Percentiles rank a stretch among this genome's conserved stretches.
phyloP scores from a whole-genome alignment of 2,113 vertebrate species.

The Datnioides undecimradiatus region DNA sequence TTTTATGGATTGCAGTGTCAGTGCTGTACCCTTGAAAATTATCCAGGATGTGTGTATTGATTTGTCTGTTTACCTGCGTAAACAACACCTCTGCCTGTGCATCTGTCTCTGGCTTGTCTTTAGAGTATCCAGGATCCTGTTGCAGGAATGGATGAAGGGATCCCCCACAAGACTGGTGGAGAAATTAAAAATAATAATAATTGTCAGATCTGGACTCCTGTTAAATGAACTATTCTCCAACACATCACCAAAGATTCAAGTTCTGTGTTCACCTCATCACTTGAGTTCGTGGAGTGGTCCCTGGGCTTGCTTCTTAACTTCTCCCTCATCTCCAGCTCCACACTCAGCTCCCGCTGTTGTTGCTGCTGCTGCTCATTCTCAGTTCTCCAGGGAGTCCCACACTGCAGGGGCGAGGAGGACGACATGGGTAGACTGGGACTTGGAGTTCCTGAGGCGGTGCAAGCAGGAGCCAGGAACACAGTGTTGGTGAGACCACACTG shows the following conservation, averaged over 20 bases:
- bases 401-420: slow-evolving; percentile 78
- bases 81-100: slow-evolving; percentile 74
- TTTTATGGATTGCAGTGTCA: background rate
- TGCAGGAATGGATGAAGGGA: slow-evolving; percentile 87
- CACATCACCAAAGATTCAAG: background rate
- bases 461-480: slow-evolving; percentile 75
- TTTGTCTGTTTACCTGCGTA: slow-evolving; percentile 74
- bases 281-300: slow-evolving; percentile 52
- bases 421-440: slow-evolving; percentile 82
- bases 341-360: slow-evolving; percentile 78
- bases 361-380: slow-evolving; percentile 76
- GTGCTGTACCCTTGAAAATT: slow-evolving; percentile 1
- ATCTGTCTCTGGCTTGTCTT: slow-evolving; percentile 67
- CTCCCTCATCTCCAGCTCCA: slow-evolving; percentile 82
- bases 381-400: slow-evolving; percentile 77
- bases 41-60: background rate
- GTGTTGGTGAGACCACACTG: slow-evolving; percentile 63
- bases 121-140: slow-evolving; percentile 81
- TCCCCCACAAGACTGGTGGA: slow-evolving; percentile 69
- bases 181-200: slow-evolving; percentile 8
- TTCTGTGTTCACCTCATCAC: slow-evolving; percentile 66
- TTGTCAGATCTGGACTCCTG: background rate
- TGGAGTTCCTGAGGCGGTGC: slow-evolving; percentile 76
- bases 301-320: slow-evolving; percentile 81
- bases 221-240: slow-evolving; percentile 1